Conservation (phyloP, 1,140 invertebrate species). For the Bradysia coprophila region DNA sequence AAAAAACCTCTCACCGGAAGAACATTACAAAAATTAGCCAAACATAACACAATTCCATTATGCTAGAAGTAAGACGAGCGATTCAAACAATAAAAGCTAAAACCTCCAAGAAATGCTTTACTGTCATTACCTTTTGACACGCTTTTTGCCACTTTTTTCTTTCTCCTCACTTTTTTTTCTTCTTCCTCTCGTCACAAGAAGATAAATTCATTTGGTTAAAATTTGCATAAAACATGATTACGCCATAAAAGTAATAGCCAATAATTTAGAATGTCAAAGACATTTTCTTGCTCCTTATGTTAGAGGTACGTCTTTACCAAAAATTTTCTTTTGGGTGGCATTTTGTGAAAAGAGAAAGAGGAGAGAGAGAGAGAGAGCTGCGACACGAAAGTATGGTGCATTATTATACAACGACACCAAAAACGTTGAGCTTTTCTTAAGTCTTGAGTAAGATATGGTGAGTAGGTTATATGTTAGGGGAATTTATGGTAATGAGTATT, state of each 20-base stretch:
- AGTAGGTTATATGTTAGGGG: background rate
- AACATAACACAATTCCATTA: too few relatives aligned
- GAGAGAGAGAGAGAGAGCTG: too few relatives aligned
- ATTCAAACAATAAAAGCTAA: too few relatives aligned
- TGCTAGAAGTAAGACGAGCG: too few relatives aligned
- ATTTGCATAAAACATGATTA: conserved; percentile 4
- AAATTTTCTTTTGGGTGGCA: background rate
- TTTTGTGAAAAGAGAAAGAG: too few relatives aligned
- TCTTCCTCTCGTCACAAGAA: background rate
- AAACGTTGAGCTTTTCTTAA: background rate
- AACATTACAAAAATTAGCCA: too few relatives aligned
- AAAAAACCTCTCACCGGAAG: too few relatives aligned
- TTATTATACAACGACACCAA: too few relatives aligned
- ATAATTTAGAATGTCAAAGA: conserved; percentile 3
- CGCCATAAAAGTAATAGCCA: conserved; percentile 3
- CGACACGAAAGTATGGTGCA: background rate
- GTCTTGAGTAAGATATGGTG: background rate
- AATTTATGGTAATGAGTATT: background rate
- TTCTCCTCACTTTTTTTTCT: background rate
- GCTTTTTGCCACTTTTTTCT: background rate
- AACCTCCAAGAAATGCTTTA: too few relatives aligned
- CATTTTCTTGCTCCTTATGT: background rate
- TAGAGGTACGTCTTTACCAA: too few relatives aligned
- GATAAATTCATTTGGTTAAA: conserved; percentile 2
- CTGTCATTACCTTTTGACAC: background rate